Conservation (phyloP, 2,113 vertebrate genomes). For the Dermatemys mawii region DNA sequence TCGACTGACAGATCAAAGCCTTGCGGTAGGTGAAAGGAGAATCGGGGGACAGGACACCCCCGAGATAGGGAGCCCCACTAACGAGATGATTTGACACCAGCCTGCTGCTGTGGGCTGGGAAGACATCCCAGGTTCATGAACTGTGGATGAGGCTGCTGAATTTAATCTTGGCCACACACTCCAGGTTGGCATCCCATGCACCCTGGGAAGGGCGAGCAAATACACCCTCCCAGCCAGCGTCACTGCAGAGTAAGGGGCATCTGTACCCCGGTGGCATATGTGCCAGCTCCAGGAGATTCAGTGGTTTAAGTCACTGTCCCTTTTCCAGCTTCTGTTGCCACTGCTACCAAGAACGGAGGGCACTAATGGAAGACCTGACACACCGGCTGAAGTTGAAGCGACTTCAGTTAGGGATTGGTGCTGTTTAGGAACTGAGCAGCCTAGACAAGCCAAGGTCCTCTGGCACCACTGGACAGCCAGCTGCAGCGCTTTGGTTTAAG, state of each 20-base stretch:
- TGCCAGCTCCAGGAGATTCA: not conserved
- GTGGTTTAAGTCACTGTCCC: not conserved
- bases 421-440: not conserved
- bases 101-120: not conserved
- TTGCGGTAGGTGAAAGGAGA: not conserved
- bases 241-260: not conserved
- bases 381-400: not conserved
- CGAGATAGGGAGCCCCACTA: fast-evolving
- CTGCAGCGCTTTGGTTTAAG: not conserved
- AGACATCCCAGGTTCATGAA: not conserved
- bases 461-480: not conserved
- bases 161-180: not conserved
- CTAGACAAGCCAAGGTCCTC: not conserved
- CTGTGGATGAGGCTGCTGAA: not conserved
- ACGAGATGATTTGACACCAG: not conserved
- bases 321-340: not conserved
- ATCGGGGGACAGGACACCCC: not conserved
- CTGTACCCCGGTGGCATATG: not conserved
- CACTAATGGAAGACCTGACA: not conserved
- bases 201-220: not conserved
- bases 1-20: not conserved
- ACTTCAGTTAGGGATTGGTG: not conserved
- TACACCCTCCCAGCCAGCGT: not conserved
- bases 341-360: not conserved
- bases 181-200: not conserved